Base-by-base conservation (phyloP, 1,140 invertebrate genomes). In the Cyclargus thomasi region DNA sequence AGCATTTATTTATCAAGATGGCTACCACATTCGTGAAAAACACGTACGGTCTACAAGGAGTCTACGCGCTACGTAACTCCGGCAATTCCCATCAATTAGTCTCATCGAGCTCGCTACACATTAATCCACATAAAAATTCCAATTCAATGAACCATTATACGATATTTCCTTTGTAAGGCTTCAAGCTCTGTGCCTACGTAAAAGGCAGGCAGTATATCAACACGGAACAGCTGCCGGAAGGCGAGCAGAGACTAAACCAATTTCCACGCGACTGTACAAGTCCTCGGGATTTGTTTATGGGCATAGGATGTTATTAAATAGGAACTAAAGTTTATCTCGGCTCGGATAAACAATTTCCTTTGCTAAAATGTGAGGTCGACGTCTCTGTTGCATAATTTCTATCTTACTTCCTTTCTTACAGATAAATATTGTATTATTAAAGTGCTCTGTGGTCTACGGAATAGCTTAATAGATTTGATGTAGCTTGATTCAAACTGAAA, bases 211-310 rank as follows among this genome's bases (percentile, higher is more conserved):
- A 14, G 20, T 17, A 68, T 69, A 55, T 74, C 67, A 63, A 65
- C 67, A 67, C 62, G 65, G 17, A 29, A 62, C 74, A 73, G 71
- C 71, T 75, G 74, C 74, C 74, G 74, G 74, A 75, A 71, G 66
- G 62, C 64, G 18, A 29, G 17, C 67, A 64, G 65, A 65, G 69
- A 17, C 65, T 62, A 68, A 65, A 39, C 64, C 70, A 65, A 64
- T 71, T 68, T 63, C 68, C 39, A 18, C 53, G 39, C 20, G 62
- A 63, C 63, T 70, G 65, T 62, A n/a, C 47, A 47, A 67, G 64
- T 53, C 65, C 63, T 63, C 22, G 11, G 14, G 55, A 57, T 65
- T 69, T 69, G 67, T 69, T 69, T 59, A 59, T 59, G 17, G 17
- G 10, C 55, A 59, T 59, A 59, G 55, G 55, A 59, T 59, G 55